These are phyloP conservation scores for Chrysochloris asiatica DNA, from an alignment of 2,113 vertebrate genomes.

Conservation along the genomic window DNA sequence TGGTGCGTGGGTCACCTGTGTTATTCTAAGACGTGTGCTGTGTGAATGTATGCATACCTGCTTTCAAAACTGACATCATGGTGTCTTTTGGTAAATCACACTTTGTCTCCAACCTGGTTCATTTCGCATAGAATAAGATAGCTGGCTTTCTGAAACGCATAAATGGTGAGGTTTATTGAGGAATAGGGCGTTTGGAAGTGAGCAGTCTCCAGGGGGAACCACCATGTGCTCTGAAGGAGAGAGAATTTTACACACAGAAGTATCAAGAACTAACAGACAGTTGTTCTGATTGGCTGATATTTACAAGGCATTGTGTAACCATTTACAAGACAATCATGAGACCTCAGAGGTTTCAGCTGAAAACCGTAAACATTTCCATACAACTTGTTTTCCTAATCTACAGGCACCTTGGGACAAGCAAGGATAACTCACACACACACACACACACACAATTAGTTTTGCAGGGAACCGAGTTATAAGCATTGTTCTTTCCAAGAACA, in stretches of 20 bases:
- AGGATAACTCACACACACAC: too few relatives aligned
- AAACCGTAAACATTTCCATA: background rate
- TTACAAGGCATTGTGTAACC: background rate
- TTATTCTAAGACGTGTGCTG: background rate
- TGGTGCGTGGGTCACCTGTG: rapidly evolving
- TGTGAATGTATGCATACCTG: background rate
- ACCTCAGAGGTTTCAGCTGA: background rate
- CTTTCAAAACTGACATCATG: background rate
- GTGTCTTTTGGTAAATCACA: background rate
- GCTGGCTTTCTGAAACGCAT: background rate
- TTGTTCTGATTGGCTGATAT: background rate
- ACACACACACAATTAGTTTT: background rate
- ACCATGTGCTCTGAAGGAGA: background rate
- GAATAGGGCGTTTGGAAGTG: background rate
- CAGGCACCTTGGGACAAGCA: background rate
- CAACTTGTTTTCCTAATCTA: background rate
- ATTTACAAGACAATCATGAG: background rate
- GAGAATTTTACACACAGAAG: background rate
- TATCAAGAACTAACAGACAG: background rate
- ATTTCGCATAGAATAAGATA: background rate
- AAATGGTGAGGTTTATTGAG: background rate
- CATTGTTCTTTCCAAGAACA: background rate
- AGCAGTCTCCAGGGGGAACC: background rate
- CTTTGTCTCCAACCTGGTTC: background rate
- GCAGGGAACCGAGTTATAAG: background rate